phyloP scores from a whole-genome alignment of 2,113 vertebrate species.

The Saimiri boliviensis region DNA sequence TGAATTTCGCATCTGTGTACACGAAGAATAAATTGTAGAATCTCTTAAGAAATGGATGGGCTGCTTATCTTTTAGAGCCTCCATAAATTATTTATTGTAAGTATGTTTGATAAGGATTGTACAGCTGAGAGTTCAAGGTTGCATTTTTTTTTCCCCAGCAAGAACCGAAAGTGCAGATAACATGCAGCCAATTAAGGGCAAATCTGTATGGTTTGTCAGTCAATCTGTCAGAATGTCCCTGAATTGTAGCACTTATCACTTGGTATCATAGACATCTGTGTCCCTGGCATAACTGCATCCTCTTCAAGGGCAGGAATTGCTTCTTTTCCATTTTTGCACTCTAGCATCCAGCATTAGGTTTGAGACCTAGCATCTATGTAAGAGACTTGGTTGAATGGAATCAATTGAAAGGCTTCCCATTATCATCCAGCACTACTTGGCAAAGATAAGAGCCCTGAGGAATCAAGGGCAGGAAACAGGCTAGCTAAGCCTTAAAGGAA shows the following conservation, averaged over 20 bases:
- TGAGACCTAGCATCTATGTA: background rate
- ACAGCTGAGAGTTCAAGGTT: slow-evolving; percentile 64
- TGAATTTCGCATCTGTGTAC: slow-evolving; percentile 7
- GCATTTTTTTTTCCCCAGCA: slow-evolving; percentile 9
- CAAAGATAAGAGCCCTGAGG: background rate
- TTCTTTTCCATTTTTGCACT: slow-evolving; percentile 41
- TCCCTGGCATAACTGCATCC: slow-evolving; percentile 39
- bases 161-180: slow-evolving; percentile 52
- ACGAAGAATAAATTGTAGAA: slow-evolving; percentile 29
- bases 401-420: background rate
- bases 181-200: slow-evolving; percentile 23
- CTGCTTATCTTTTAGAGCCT: slow-evolving; percentile 45
- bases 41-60: slow-evolving; percentile 5
- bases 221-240: slow-evolving; percentile 48
- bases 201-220: slow-evolving; percentile 52
- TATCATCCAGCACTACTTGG: background rate
- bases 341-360: slow-evolving; percentile 3
- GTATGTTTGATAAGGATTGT: slow-evolving; percentile 56
- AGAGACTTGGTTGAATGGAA: slow-evolving; percentile 46
- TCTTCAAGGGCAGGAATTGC: slow-evolving; percentile 67
- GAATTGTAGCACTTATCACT: slow-evolving; percentile 44
- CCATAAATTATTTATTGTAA: slow-evolving; percentile 55
- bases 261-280: slow-evolving; percentile 50
- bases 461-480: background rate
- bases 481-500: background rate